Percentiles rank a stretch among this genome's conserved stretches.
These are phyloP conservation scores for Rhinolophus sinicus DNA, from an alignment of 2,113 vertebrate species.

Conservation along the genomic window DNA sequence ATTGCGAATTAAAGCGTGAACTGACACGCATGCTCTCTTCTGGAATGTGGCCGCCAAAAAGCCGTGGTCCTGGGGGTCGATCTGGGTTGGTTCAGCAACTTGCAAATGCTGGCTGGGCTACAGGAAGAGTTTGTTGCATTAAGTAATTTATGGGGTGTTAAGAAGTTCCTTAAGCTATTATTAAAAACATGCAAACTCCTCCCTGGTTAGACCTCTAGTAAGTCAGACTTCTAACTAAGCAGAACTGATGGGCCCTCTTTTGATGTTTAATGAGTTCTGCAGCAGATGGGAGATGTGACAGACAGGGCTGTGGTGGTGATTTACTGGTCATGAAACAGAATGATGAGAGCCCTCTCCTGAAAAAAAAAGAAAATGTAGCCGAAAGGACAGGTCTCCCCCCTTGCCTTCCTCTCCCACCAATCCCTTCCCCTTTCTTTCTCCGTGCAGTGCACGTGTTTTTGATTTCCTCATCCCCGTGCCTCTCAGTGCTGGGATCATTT, in stretches of 20 bases:
- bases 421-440: conserved; percentile 75
- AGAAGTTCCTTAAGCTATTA: conserved; percentile 91
- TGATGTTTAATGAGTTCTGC: conserved; percentile 91
- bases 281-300: conserved; percentile 89
- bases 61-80: conserved; percentile 61
- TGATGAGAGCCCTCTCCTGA: conserved; percentile 82
- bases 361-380: conserved; percentile 86
- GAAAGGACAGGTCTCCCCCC: conserved; percentile 75
- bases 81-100: conserved; percentile 56
- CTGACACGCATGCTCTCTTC: not conserved
- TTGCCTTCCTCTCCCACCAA: conserved; percentile 51
- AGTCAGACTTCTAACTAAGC: conserved; percentile 89
- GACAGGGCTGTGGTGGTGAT: conserved; percentile 85
- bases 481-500: conserved; percentile 87
- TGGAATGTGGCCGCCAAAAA: conserved; percentile 58
- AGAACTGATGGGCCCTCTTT: conserved; percentile 89
- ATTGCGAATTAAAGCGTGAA: conserved; percentile 51
- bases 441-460: conserved; percentile 90
- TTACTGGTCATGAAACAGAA: conserved; percentile 88
- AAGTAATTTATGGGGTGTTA: conserved; percentile 91
- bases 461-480: conserved; percentile 88
- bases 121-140: conserved; percentile 88
- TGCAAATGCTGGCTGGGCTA: conserved; percentile 79
- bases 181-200: conserved; percentile 90
- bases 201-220: conserved; percentile 85